phyloP scores from a whole-genome alignment of 2,797 vertebrate genomes.

The Leptodactylus fallax region DNA sequence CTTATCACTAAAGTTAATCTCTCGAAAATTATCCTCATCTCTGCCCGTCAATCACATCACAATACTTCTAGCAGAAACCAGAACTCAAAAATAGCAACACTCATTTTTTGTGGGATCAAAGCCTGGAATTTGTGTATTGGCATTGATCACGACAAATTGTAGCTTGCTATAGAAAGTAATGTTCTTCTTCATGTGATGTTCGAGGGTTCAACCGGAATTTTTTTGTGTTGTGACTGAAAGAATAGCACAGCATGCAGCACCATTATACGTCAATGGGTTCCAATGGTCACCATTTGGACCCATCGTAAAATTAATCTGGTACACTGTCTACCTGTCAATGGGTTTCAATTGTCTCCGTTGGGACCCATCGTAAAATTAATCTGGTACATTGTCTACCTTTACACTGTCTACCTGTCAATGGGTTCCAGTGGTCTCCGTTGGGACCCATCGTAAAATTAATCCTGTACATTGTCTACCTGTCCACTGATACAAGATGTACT shows the following conservation, averaged over 20 bases:
- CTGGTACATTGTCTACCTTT: too few species aligned
- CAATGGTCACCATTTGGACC: neutral
- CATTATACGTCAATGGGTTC: neutral
- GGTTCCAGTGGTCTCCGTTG: neutral
- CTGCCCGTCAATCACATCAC: conserved; percentile 27
- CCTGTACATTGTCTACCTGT: too few species aligned
- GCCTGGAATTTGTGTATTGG: neutral
- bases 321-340: too few species aligned
- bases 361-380: neutral
- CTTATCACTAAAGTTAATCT: conserved; percentile 35
- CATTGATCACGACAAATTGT: neutral
- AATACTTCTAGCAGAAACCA: neutral
- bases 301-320: neutral
- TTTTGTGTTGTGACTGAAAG: neutral
- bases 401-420: neutral
- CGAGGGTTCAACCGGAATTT: too few species aligned
- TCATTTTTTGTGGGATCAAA: conserved; percentile 1
- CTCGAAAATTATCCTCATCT: conserved; percentile 21
- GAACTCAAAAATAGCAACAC: conserved; percentile 15
- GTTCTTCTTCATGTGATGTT: neutral
- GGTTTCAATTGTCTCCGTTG: too few species aligned
- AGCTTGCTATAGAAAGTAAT: neutral
- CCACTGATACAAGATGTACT: too few species aligned
- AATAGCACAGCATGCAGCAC: neutral
- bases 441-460: neutral